These are phyloP conservation scores for Pardalotus punctatus DNA, from an alignment of 2,113 vertebrate species.

Conservation along the genomic window DNA sequence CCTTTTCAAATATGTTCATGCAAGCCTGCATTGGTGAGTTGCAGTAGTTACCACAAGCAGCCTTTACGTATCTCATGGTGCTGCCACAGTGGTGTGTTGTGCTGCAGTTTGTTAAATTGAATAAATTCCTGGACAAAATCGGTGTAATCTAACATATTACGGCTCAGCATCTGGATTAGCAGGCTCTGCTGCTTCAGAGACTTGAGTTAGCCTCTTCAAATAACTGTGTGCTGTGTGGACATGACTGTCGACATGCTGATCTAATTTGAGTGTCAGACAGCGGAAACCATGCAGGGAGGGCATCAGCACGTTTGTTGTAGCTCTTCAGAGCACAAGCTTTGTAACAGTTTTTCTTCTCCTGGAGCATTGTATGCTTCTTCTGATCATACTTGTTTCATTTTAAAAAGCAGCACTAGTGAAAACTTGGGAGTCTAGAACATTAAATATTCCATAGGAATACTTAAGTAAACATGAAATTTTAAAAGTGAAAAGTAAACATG, in stretches of 20 bases:
- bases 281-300: neutral
- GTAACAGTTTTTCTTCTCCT: neutral
- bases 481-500: neutral
- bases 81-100: neutral
- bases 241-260: neutral
- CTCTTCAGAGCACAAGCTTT: neutral
- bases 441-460: neutral
- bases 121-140: neutral
- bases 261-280: neutral
- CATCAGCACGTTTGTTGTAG: neutral
- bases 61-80: neutral
- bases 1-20: neutral
- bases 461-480: neutral
- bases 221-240: neutral
- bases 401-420: neutral
- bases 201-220: neutral
- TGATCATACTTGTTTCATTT: neutral
- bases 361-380: neutral
- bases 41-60: neutral
- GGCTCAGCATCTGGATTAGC: neutral
- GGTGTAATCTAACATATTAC: neutral
- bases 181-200: neutral
- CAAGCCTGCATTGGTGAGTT: neutral
- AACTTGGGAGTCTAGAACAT: neutral
- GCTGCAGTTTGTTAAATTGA: neutral